These are phyloP conservation scores for Acheta domesticus DNA, from an alignment of 2,888 invertebrate genomes.

Conservation along the genomic window DNA sequence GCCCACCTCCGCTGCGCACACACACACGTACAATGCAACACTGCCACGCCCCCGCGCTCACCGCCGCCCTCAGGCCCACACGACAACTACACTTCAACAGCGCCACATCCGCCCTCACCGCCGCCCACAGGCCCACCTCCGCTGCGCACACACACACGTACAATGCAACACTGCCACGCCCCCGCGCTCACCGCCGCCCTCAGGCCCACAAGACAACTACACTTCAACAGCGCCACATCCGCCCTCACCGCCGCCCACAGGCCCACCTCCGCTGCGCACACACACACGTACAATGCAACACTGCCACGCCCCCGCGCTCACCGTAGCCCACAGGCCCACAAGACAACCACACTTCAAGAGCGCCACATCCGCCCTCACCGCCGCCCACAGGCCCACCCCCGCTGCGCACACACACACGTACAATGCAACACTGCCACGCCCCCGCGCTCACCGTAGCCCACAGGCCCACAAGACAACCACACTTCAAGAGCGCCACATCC, in stretches of 20 bases:
- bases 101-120: neutral
- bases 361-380: neutral
- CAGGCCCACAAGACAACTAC: too few relatives aligned
- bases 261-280: neutral
- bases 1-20: neutral
- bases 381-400: neutral
- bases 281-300: neutral
- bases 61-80: neutral
- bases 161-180: too few relatives aligned
- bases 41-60: neutral
- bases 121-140: neutral
- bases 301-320: neutral
- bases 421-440: too few relatives aligned
- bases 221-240: neutral
- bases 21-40: too few relatives aligned
- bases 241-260: neutral
- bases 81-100: neutral
- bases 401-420: too few relatives aligned
- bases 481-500: too few relatives aligned
- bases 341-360: too few relatives aligned
- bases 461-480: too few relatives aligned
- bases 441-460: neutral
- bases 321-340: neutral
- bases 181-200: too few relatives aligned
- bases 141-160: neutral